These are phyloP conservation scores for Leptura quadrifasciata DNA, from an alignment of 2,888 invertebrate genomes.

Conservation along the genomic window DNA sequence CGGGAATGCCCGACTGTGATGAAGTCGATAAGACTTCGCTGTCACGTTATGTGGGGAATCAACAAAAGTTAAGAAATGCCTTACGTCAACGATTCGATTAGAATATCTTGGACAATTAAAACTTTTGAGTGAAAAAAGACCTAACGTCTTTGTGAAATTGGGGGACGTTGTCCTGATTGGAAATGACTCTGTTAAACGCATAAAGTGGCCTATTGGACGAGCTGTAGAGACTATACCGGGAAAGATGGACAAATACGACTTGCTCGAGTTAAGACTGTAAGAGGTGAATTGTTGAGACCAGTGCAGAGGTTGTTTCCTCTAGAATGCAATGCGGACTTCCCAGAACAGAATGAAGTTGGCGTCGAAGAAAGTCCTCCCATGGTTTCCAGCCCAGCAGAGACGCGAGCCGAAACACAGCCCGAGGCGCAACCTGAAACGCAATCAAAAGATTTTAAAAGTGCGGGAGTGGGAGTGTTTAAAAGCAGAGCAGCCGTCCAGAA, in stretches of 20 bases:
- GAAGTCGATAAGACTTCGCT: conserved; percentile 47
- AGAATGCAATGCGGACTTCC: conserved; percentile 20
- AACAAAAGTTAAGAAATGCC: conserved; percentile 55
- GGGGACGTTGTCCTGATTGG: conserved; percentile 52
- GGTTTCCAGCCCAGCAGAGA: no score
- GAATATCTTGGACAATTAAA: conserved; percentile 57
- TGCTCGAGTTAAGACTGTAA: conserved; percentile 42
- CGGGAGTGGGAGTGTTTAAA: conserved; percentile 4
- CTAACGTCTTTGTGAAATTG: conserved; percentile 31
- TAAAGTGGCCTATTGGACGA: conserved; percentile 53
- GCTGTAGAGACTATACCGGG: conserved; percentile 49
- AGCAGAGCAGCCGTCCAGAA: neutral
- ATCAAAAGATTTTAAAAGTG: neutral
- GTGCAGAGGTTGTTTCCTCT: conserved; percentile 49
- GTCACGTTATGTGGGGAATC: conserved; percentile 45
- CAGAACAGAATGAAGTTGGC: no score
- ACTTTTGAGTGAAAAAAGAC: conserved; percentile 27
- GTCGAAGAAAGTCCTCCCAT: no score
- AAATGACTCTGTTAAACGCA: conserved; percentile 50
- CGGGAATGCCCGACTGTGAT: conserved; percentile 56
- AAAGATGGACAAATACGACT: conserved; percentile 49
- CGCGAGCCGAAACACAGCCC: no score
- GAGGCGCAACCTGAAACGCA: no score
- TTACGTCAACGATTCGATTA: conserved; percentile 52
- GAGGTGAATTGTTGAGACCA: conserved; percentile 46